Conservation (phyloP, 2,797 vertebrate species). For the Ceryle rudis region DNA sequence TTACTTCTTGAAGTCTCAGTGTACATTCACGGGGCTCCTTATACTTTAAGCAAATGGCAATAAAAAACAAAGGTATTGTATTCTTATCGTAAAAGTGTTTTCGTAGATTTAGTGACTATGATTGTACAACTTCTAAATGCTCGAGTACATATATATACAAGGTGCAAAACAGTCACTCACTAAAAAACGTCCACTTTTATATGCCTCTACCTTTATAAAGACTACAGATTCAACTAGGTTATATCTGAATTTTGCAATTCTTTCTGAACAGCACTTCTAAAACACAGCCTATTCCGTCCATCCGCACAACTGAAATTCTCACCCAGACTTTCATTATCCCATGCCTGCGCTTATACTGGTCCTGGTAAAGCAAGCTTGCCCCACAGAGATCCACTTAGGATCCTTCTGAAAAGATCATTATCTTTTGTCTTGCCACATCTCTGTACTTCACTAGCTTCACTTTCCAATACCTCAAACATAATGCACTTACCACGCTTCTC, state of each 20-base stretch:
- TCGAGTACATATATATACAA: not conserved
- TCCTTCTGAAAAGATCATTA: not conserved
- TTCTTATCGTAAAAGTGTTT: not conserved
- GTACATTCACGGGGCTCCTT: not conserved
- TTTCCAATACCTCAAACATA: not conserved
- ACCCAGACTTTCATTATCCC: not conserved
- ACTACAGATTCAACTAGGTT: not conserved
- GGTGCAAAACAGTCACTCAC: not conserved
- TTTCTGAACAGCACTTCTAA: not conserved
- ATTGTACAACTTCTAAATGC: not conserved
- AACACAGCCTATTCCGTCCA: not conserved
- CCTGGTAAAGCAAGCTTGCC: not conserved
- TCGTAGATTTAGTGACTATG: not conserved
- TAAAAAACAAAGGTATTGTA: not conserved
- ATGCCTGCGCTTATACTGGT: not conserved
- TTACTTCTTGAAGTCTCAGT: not conserved
- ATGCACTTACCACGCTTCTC: not conserved
- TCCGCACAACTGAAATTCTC: not conserved
- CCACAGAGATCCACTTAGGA: not conserved
- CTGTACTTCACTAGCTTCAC: not conserved
- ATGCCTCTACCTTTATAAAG: not conserved
- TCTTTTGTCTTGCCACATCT: not conserved
- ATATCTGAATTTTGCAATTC: not conserved
- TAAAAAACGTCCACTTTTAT: not conserved
- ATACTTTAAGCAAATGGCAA: not conserved